A percentile compares a stretch with the other conserved stretches of the same genome.
These are phyloP conservation scores for Drosophila multiciliata DNA, from an alignment of 2,888 invertebrate species.

Conservation along the genomic window DNA sequence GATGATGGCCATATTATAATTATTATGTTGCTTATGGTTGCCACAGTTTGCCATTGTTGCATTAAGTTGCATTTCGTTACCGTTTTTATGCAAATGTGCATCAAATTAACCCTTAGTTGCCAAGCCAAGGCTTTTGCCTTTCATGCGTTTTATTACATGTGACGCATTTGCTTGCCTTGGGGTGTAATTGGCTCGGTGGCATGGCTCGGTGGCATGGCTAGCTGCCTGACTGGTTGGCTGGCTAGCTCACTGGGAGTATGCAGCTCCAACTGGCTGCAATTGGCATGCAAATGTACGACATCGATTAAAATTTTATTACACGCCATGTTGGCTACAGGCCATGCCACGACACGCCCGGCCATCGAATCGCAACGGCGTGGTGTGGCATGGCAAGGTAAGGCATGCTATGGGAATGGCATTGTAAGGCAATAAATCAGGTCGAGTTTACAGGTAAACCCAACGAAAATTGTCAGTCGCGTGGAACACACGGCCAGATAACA, in stretches of 20 bases:
- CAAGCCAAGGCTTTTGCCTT: constrained; percentile 47
- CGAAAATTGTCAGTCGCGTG: constrained; percentile 74
- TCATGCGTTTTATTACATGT: constrained; percentile 75
- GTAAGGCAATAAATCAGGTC: constrained; percentile 75
- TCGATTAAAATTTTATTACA: constrained; percentile 82
- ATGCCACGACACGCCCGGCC: constrained; percentile 50
- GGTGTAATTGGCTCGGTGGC: constrained; percentile 50
- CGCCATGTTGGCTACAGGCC: constrained; percentile 68
- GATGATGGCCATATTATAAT: constrained; percentile 46
- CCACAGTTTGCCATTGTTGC: constrained; percentile 33
- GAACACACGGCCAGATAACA: constrained; percentile 41
- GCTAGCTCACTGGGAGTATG: neutral
- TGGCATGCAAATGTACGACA: constrained; percentile 81
- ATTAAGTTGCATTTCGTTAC: constrained; percentile 39
- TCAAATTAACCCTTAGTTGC: constrained; percentile 59
- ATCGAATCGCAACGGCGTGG: constrained; percentile 16
- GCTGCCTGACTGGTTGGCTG: neutral
- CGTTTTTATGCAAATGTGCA: constrained; percentile 73
- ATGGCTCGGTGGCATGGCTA: constrained; percentile 3
- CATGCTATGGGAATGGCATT: constrained; percentile 29
- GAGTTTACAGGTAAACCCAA: constrained; percentile 79
- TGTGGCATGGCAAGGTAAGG: neutral
- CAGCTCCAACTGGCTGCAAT: constrained; percentile 52
- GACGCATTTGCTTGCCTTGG: constrained; percentile 73
- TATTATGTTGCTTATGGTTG: constrained; percentile 51